phyloP scores from a whole-genome alignment of 2,797 vertebrate species.

The Enteromius thamalakanensis region DNA sequence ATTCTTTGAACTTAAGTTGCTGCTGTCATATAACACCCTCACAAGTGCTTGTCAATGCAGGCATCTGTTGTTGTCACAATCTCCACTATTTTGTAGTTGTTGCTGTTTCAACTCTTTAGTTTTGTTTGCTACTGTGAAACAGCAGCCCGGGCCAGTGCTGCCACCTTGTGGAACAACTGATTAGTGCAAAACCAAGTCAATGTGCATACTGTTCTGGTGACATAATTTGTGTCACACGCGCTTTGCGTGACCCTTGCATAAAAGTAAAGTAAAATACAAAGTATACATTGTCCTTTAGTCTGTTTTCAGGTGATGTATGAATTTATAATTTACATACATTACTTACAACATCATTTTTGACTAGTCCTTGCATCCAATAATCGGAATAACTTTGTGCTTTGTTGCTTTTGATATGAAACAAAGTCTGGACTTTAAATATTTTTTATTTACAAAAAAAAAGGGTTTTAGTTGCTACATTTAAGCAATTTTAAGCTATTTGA shows the following conservation, averaged over 20 bases:
- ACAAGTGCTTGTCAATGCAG: background rate
- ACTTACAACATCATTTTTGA: background rate
- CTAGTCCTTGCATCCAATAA: background rate
- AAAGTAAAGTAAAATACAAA: background rate
- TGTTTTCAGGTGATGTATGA: background rate
- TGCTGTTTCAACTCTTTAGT: background rate
- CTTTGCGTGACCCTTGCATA: no score
- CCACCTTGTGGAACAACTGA: background rate
- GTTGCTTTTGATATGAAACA: background rate
- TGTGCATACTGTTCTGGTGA: background rate
- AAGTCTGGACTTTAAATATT: background rate
- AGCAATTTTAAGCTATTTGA: background rate
- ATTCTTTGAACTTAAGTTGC: background rate
- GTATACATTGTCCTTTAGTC: background rate
- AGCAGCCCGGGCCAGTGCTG: background rate
- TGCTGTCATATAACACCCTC: background rate
- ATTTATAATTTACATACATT: no score
- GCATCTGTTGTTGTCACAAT: no score
- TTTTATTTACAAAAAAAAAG: background rate
- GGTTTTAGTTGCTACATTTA: background rate
- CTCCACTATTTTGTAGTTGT: background rate
- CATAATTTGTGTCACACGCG: background rate
- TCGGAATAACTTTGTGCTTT: background rate
- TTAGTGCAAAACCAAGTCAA: background rate
- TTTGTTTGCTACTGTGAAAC: background rate